Percentiles rank a stretch among this genome's conserved stretches.
Evolutionary conservation across 2,888 invertebrate species (phyloP).

Genomic region (Papilio demoleus): DNA sequence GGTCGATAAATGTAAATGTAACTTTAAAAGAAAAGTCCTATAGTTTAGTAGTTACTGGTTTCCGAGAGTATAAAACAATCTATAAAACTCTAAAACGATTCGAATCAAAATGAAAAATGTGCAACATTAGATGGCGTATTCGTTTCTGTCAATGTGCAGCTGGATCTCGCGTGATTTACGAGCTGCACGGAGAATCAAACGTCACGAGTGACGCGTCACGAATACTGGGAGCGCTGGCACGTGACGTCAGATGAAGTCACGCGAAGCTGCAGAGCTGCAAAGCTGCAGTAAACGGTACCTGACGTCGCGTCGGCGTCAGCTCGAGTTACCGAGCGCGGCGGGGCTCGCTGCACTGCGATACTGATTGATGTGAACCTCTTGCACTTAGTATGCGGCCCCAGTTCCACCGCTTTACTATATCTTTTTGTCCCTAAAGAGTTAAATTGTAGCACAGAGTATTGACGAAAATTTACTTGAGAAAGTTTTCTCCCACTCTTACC

Average conservation of each 20-base stretch:
- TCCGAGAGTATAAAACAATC: background rate
- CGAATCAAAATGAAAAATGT: slow-evolving; percentile 37
- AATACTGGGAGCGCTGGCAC: slow-evolving; percentile 8
- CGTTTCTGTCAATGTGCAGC: slow-evolving; percentile 29
- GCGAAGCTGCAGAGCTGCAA: background rate
- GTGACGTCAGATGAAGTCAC: slow-evolving; percentile 27
- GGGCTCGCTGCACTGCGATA: too few species aligned
- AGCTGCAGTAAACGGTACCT: slow-evolving; percentile 20
- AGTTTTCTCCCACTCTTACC: too few species aligned
- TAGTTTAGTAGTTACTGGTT: too few species aligned
- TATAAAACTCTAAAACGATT: slow-evolving; percentile 14
- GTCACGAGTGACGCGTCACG: background rate
- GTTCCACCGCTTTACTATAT: too few species aligned
- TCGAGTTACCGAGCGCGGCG: background rate
- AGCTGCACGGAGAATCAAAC: slow-evolving; percentile 12
- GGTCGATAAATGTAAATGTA: too few species aligned
- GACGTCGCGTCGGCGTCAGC: slow-evolving; percentile 6
- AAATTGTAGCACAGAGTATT: too few species aligned
- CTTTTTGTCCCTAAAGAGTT: too few species aligned
- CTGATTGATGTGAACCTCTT: too few species aligned
- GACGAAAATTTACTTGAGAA: too few species aligned
- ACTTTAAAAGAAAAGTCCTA: too few species aligned
- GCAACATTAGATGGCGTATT: slow-evolving; percentile 9
- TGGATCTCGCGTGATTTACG: slow-evolving; percentile 38
- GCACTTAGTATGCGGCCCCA: background rate